Evolutionary conservation across 92 coral and sea anemone species (phyloP).

Genomic region (Epizoanthus stellaris): DNA sequence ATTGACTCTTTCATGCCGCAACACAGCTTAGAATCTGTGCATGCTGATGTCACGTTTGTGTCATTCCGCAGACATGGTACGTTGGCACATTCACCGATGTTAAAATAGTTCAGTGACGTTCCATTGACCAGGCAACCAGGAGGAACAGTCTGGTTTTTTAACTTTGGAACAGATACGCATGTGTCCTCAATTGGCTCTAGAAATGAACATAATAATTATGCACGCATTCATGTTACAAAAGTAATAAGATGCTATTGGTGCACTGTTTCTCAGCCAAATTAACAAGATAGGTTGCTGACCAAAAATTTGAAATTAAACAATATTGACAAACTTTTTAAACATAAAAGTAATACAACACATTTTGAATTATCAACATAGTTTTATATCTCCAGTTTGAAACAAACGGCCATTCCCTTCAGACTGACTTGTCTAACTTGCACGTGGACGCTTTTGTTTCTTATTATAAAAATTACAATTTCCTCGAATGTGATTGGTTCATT

Average conservation of each 20-base stretch:
- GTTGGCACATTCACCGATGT: constrained; percentile 44
- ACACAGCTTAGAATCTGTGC: constrained; percentile 3
- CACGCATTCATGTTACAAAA: not conserved
- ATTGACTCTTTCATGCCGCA: constrained; percentile 13
- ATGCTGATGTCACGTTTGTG: not conserved
- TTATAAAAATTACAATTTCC: no score
- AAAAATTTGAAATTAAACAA: no score
- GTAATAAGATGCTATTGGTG: not conserved
- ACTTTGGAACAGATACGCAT: constrained; percentile 17
- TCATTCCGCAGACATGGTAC: constrained; percentile 33
- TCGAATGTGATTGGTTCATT: no score
- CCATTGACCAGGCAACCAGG: constrained; percentile 40
- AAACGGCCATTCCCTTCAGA: no score
- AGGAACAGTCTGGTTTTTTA: constrained; percentile 30
- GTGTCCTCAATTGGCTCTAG: constrained; percentile 37
- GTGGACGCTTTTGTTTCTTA: no score
- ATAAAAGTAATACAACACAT: no score
- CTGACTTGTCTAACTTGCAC: no score
- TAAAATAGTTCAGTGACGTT: constrained; percentile 22
- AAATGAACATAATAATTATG: not conserved
- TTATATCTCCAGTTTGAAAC: no score
- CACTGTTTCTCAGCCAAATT: not conserved
- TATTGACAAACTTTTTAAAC: no score
- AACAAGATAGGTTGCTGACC: no score
- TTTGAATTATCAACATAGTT: no score